These are phyloP conservation scores for Tetanocera ferruginea DNA, from an alignment of 2,888 invertebrate species.

Conservation along the genomic window DNA sequence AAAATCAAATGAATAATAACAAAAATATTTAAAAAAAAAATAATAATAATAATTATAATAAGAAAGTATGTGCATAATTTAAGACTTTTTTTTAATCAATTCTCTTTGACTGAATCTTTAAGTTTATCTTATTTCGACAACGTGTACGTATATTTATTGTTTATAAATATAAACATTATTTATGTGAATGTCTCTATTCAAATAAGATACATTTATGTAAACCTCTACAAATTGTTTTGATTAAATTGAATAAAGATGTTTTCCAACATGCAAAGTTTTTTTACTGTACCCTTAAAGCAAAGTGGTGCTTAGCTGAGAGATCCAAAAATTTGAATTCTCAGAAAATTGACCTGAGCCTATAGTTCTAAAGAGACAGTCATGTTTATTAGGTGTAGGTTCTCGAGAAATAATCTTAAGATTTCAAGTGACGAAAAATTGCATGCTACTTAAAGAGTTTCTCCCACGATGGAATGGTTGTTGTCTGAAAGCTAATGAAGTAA, in stretches of 20 bases:
- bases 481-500: too few relatives aligned
- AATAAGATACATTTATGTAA: slow-evolving; percentile 47
- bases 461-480: too few relatives aligned
- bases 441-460: too few relatives aligned
- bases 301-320: too few relatives aligned
- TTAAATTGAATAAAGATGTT: slow-evolving; percentile 34
- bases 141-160: slow-evolving; percentile 47
- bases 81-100: slow-evolving; percentile 46
- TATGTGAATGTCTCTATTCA: slow-evolving; percentile 39
- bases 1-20: neutral
- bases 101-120: slow-evolving; percentile 42
- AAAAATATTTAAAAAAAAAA: neutral
- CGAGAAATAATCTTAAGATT: too few relatives aligned
- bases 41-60: slow-evolving; percentile 1
- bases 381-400: too few relatives aligned
- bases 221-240: slow-evolving; percentile 13
- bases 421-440: too few relatives aligned
- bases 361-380: too few relatives aligned
- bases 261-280: neutral
- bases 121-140: slow-evolving; percentile 48
- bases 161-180: slow-evolving; percentile 37
- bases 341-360: too few relatives aligned
- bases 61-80: slow-evolving; percentile 23
- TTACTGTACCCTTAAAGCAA: neutral
- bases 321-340: too few relatives aligned